These are phyloP conservation scores for Creontiades dilutus DNA, from an alignment of 2,888 invertebrate species.

Conservation along the genomic window DNA sequence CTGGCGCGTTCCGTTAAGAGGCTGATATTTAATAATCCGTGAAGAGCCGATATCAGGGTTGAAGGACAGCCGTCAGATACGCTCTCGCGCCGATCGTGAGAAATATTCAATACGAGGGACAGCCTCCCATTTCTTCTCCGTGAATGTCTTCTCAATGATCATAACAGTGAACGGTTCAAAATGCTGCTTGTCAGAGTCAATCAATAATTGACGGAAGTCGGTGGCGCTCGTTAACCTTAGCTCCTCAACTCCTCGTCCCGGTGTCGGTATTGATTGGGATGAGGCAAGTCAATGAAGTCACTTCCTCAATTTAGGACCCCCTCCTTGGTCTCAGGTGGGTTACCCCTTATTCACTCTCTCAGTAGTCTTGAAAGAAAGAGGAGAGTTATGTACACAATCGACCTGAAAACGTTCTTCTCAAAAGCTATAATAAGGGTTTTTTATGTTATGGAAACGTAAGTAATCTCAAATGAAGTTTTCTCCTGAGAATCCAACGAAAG, in stretches of 20 bases:
- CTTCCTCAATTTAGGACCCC: neutral
- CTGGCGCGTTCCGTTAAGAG: neutral
- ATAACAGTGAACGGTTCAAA: neutral
- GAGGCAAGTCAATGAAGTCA: neutral
- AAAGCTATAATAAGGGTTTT: too few species aligned
- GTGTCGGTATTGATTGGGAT: neutral
- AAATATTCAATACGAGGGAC: neutral
- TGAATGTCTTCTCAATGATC: slow-evolving; percentile 27
- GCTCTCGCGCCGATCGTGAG: slow-evolving; percentile 16
- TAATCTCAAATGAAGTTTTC: too few species aligned
- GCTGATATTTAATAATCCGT: neutral
- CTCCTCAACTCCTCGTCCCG: neutral
- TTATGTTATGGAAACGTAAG: too few species aligned
- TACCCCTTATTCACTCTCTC: too few species aligned
- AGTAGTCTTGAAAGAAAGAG: too few species aligned
- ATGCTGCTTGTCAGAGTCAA: slow-evolving; percentile 26
- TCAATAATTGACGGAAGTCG: slow-evolving; percentile 13
- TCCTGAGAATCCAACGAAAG: too few species aligned
- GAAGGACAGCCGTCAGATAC: slow-evolving; percentile 22
- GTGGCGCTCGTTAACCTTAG: neutral
- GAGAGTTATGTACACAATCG: too few species aligned
- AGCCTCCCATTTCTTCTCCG: neutral
- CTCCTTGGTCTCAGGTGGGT: neutral
- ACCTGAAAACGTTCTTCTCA: too few species aligned
- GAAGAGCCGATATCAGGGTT: slow-evolving; percentile 15